These are phyloP conservation scores for Hydropotes inermis DNA, from an alignment of 2,113 vertebrate species.

Conservation along the genomic window DNA sequence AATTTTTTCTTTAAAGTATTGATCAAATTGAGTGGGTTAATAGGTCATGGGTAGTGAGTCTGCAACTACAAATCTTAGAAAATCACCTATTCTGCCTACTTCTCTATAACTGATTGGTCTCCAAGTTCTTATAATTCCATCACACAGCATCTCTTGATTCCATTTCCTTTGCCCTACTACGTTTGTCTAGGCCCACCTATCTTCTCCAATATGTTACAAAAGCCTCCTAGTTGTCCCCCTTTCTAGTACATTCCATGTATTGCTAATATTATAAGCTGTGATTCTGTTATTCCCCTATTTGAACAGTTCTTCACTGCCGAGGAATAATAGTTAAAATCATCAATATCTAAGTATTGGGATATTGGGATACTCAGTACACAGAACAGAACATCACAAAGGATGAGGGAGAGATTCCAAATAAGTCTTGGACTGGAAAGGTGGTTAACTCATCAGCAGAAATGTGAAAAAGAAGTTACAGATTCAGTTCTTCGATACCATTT, in stretches of 20 bases:
- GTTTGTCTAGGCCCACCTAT: background rate
- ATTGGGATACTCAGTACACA: background rate
- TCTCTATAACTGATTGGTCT: background rate
- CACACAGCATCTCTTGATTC: background rate
- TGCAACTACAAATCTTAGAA: background rate
- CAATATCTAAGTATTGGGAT: background rate
- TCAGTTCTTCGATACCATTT: background rate
- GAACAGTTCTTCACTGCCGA: background rate
- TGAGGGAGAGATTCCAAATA: background rate
- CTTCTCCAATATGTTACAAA: background rate
- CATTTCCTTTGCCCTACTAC: background rate
- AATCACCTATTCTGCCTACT: background rate
- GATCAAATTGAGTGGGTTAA: background rate
- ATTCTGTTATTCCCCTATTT: background rate
- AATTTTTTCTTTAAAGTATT: background rate
- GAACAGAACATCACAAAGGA: background rate
- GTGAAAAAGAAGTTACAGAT: too few species aligned
- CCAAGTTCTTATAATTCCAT: background rate
- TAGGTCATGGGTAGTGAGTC: background rate
- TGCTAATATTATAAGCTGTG: background rate
- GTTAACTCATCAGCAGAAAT: background rate
- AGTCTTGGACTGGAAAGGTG: background rate
- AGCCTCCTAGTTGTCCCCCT: background rate
- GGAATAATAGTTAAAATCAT: background rate
- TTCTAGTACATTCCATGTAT: background rate